Evolutionary conservation across 1,140 invertebrate species (phyloP).

Genomic region (Aphidius gifuensis): DNA sequence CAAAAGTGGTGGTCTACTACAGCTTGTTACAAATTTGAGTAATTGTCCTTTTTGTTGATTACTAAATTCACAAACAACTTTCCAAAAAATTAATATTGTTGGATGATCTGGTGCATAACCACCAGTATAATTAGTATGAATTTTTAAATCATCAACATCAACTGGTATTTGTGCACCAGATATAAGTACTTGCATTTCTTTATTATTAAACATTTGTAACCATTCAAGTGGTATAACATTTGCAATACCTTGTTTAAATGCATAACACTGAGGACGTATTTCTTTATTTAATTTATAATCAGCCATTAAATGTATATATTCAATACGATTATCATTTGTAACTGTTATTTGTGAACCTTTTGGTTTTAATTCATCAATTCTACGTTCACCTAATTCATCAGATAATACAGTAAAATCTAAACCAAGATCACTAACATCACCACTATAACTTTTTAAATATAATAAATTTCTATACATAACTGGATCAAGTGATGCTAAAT

Average conservation of each 20-base stretch:
- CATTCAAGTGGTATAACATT: constrained; percentile 88
- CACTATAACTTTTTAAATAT: constrained; percentile 78
- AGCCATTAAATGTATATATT: constrained; percentile 95
- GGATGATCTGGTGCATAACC: constrained; percentile 80
- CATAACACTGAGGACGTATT: constrained; percentile 80
- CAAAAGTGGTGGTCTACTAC: constrained; percentile 91
- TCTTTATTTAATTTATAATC: constrained; percentile 95
- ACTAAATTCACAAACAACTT: constrained; percentile 77
- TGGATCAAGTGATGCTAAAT: constrained; percentile 89
- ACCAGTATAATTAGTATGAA: constrained; percentile 81
- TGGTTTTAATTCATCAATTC: constrained; percentile 86
- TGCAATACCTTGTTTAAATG: constrained; percentile 82
- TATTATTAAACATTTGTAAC: constrained; percentile 92
- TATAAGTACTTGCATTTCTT: constrained; percentile 91
- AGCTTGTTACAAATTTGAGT: constrained; percentile 96
- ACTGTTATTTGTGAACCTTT: constrained; percentile 86
- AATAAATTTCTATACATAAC: constrained; percentile 88
- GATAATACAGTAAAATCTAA: constrained; percentile 92
- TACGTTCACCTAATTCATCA: constrained; percentile 87
- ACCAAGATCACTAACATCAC: constrained; percentile 75
- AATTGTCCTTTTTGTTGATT: constrained; percentile 83
- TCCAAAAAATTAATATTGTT: constrained; percentile 78
- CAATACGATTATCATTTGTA: constrained; percentile 86
- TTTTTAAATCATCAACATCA: constrained; percentile 83
- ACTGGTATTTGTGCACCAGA: constrained; percentile 91